A percentile compares a stretch with the other conserved stretches of the same genome.
These are phyloP conservation scores for Microplitis demolitor DNA, from an alignment of 1,140 invertebrate genomes.

Conservation along the genomic window DNA sequence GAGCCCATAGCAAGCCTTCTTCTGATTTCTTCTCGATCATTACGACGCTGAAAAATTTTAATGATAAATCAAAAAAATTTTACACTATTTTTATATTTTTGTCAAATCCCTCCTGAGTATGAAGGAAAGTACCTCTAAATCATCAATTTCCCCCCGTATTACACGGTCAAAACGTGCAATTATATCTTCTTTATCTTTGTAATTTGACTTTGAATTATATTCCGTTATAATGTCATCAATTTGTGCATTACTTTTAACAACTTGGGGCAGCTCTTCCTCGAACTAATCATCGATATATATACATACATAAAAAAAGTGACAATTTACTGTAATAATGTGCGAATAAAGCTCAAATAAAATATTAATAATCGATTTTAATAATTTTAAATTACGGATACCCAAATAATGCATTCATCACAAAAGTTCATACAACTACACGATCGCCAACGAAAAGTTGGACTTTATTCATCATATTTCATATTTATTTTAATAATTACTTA, in stretches of 20 bases:
- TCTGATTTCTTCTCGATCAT: conserved; percentile 91
- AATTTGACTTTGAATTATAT: conserved; percentile 43
- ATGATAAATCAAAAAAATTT: conserved; percentile 36
- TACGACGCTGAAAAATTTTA: conserved; percentile 72
- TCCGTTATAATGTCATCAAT: conserved; percentile 38
- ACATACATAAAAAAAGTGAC: neutral
- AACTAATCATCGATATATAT: neutral
- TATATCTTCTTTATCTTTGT: conserved; percentile 50
- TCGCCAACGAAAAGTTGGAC: too few relatives aligned
- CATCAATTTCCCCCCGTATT: conserved; percentile 43
- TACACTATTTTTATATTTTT: neutral
- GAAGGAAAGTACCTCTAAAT: conserved; percentile 13
- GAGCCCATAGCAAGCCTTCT: conserved; percentile 85
- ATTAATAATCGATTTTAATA: too few relatives aligned
- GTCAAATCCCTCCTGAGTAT: neutral
- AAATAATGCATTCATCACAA: too few relatives aligned
- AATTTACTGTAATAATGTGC: neutral
- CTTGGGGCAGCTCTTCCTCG: neutral
- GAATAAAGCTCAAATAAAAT: neutral
- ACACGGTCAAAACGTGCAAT: conserved; percentile 51
- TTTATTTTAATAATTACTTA: too few relatives aligned
- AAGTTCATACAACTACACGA: too few relatives aligned
- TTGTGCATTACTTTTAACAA: conserved; percentile 46
- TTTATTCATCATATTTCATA: too few relatives aligned
- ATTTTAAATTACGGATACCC: too few relatives aligned